These are phyloP conservation scores for Cromileptes altivelis DNA, from an alignment of 2,113 vertebrate genomes.

Conservation along the genomic window DNA sequence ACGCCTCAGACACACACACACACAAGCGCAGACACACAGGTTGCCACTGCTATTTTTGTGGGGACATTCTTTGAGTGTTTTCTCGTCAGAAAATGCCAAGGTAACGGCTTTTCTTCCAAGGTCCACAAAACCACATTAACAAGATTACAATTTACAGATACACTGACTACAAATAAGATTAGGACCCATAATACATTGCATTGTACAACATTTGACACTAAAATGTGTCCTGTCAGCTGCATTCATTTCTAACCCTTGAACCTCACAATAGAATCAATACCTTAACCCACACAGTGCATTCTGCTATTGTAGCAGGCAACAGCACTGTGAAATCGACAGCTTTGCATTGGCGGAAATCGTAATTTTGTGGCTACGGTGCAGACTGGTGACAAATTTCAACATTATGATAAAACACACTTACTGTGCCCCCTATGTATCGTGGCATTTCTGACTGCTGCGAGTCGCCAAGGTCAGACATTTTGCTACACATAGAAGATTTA, in stretches of 20 bases:
- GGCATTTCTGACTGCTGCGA: background rate
- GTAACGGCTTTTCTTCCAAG: slow-evolving; percentile 31
- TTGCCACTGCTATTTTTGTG: slow-evolving; percentile 28
- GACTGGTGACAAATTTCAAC: background rate
- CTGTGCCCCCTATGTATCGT: too few species aligned
- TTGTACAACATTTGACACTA: slow-evolving; percentile 1
- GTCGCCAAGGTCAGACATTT: too few species aligned
- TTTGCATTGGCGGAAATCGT: background rate
- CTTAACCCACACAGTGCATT: background rate
- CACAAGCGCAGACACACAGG: slow-evolving; percentile 5
- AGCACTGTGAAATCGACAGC: background rate
- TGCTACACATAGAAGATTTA: background rate
- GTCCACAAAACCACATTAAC: slow-evolving; percentile 46
- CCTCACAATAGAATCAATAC: slow-evolving; percentile 9
- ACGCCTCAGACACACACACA: slow-evolving; percentile 37
- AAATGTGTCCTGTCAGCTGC: slow-evolving; percentile 13
- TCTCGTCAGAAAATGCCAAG: slow-evolving; percentile 28
- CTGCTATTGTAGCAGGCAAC: background rate
- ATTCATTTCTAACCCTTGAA: slow-evolving; percentile 17
- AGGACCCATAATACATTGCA: slow-evolving; percentile 5
- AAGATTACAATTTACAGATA: slow-evolving; percentile 53
- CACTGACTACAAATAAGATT: slow-evolving; percentile 42
- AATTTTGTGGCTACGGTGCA: background rate
- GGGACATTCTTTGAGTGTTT: slow-evolving; percentile 10
- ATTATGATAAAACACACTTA: background rate